Evolutionary conservation across 37 sponge, comb jelly and placozoan species (phyloP).

Genomic region (Lycopodina hypogea): DNA sequence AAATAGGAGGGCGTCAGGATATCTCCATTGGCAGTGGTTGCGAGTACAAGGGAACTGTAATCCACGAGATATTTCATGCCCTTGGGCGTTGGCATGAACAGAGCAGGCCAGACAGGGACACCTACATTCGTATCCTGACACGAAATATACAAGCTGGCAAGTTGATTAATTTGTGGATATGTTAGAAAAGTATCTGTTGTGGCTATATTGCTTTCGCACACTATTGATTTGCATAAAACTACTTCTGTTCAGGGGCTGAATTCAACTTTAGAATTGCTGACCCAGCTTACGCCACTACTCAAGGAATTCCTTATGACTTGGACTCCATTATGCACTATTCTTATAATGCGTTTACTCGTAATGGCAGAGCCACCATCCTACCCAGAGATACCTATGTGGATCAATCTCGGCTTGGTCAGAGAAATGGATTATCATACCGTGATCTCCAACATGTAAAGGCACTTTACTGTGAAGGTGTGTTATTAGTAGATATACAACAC

Average conservation of each 20-base stretch:
- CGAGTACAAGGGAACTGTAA: constrained; percentile 62
- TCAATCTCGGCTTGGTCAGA: constrained; percentile 53
- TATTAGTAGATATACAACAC: too few species aligned
- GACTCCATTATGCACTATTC: constrained; percentile 80
- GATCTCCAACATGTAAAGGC: constrained; percentile 64
- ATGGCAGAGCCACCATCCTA: constrained; percentile 57
- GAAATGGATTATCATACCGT: constrained; percentile 39
- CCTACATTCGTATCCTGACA: too few species aligned
- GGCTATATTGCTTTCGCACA: too few species aligned
- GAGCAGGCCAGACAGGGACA: too few species aligned
- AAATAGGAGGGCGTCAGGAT: constrained; percentile 50
- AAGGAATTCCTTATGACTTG: constrained; percentile 70
- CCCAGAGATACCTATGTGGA: constrained; percentile 14
- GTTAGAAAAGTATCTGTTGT: too few species aligned
- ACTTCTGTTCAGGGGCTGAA: constrained; percentile 30
- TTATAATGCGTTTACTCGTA: constrained; percentile 55
- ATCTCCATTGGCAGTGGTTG: constrained; percentile 81
- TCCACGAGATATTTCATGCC: constrained; percentile 83
- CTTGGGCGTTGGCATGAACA: too few species aligned
- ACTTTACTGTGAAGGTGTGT: constrained; percentile 58
- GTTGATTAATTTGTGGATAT: too few species aligned
- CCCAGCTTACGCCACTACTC: constrained; percentile 43
- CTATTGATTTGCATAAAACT: neutral
- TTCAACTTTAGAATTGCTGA: constrained; percentile 57
- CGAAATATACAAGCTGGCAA: too few species aligned